These are phyloP conservation scores for Sakesphorus luctuosus DNA, from an alignment of 2,113 vertebrate genomes.

Conservation along the genomic window DNA sequence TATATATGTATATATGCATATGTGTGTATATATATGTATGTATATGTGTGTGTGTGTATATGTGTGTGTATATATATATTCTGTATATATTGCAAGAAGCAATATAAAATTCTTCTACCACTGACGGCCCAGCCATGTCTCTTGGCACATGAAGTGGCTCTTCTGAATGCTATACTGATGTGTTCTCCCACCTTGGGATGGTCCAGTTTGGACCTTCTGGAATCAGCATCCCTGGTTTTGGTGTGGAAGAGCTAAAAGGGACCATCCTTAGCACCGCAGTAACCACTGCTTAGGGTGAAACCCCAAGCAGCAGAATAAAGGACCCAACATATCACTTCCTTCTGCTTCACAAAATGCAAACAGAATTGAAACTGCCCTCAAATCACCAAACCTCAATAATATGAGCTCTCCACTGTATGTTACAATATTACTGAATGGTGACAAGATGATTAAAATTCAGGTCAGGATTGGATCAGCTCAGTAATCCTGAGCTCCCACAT, in stretches of 20 bases:
- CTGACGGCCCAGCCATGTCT: neutral
- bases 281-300: neutral
- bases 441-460: neutral
- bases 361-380: neutral
- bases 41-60: too few species aligned
- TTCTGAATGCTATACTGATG: neutral
- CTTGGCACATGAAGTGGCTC: neutral
- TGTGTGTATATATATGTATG: too few species aligned
- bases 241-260: neutral
- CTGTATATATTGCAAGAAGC: neutral
- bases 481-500: neutral
- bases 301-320: neutral
- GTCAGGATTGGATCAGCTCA: neutral
- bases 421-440: neutral
- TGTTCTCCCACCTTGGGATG: neutral
- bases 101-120: neutral
- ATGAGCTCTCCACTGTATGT: neutral
- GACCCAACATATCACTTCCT: neutral
- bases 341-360: neutral
- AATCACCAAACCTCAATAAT: neutral
- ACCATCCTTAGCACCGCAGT: fast-evolving
- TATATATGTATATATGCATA: too few species aligned
- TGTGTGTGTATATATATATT: neutral
- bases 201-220: neutral
- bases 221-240: neutral